Conservation (phyloP, 2,888 invertebrate genomes). For the Embidobia sp. region DNA sequence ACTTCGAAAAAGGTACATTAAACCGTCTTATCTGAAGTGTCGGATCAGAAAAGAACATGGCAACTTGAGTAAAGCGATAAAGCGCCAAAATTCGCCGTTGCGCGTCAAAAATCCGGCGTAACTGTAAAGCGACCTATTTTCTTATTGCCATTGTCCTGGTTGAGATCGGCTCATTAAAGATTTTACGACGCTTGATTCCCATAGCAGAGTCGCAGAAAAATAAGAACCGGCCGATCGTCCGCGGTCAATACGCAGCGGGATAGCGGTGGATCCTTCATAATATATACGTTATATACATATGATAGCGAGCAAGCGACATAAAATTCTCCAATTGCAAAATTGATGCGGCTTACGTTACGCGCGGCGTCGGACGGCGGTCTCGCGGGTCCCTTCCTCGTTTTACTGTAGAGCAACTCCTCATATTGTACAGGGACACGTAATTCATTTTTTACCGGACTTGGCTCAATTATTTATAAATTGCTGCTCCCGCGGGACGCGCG, state of each 20-base stretch:
- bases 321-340: constrained; percentile 82
- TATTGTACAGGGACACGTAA: constrained; percentile 81
- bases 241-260: constrained; percentile 62
- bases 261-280: constrained; percentile 74
- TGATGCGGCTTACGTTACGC: constrained; percentile 77
- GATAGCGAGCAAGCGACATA: constrained; percentile 76
- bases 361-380: constrained; percentile 70
- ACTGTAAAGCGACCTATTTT: constrained; percentile 39
- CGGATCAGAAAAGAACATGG: too few relatives aligned
- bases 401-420: constrained; percentile 80
- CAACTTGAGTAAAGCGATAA: too few relatives aligned
- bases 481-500: constrained; percentile 76
- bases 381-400: constrained; percentile 80
- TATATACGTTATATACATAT: constrained; percentile 72
- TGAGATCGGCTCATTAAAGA: constrained; percentile 45
- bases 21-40: too few relatives aligned
- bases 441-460: constrained; percentile 82
- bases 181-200: constrained; percentile 47
- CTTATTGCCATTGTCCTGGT: constrained; percentile 33
- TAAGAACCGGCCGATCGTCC: constrained; percentile 47
- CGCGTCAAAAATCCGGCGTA: neutral
- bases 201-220: constrained; percentile 23
- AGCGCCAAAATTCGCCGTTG: too few relatives aligned
- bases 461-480: constrained; percentile 82
- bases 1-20: too few relatives aligned